Evolutionary conservation across 2,888 invertebrate species (phyloP).

Genomic region (Dichetophora obliterata): DNA sequence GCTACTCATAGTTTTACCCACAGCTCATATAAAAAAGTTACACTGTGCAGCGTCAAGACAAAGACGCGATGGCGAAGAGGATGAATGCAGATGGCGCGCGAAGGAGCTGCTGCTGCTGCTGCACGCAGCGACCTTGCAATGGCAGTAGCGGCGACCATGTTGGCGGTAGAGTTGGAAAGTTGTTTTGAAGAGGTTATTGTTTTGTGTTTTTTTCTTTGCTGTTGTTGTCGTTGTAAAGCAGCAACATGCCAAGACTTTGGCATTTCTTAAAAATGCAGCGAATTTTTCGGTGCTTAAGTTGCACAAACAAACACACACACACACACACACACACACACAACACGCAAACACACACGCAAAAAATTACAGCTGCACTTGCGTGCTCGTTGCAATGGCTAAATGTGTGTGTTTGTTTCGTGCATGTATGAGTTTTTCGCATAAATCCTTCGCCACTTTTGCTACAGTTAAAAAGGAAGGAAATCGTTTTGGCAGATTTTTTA

Average conservation of each 20-base stretch:
- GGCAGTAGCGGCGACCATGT: neutral
- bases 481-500: slow-evolving; percentile 28
- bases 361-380: neutral
- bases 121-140: slow-evolving; percentile 21
- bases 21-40: too few relatives aligned
- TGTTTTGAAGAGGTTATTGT: neutral
- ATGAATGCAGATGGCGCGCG: neutral
- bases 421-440: slow-evolving; percentile 7
- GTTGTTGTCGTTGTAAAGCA: neutral
- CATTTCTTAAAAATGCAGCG: slow-evolving; percentile 44
- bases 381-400: neutral
- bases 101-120: neutral
- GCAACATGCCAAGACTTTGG: neutral
- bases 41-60: neutral
- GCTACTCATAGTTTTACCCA: too few relatives aligned
- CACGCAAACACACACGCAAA: neutral
- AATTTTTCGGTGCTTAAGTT: slow-evolving; percentile 45
- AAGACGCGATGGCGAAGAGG: neutral
- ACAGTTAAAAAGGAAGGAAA: slow-evolving; percentile 27
- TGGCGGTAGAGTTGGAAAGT: neutral
- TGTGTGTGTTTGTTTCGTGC: slow-evolving; percentile 4
- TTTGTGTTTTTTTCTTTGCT: too few relatives aligned
- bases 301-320: neutral
- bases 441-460: slow-evolving; percentile 19
- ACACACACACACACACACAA: slow-evolving; percentile 1